Evolutionary conservation across 2,113 vertebrate species (phyloP).

Genomic region (Aphelocoma coerulescens): DNA sequence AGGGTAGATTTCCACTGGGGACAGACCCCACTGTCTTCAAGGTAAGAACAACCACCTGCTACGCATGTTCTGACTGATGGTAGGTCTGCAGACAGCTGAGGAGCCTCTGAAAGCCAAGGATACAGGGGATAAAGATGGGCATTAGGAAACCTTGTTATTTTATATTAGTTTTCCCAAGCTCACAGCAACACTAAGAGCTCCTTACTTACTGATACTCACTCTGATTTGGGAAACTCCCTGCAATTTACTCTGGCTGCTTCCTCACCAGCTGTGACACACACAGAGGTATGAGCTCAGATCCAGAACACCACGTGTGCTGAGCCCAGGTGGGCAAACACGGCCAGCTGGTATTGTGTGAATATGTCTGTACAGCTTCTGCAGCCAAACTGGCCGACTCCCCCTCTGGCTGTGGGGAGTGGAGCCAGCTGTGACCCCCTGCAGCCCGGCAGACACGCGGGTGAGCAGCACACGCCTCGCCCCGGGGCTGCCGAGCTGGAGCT

Average conservation of each 20-base stretch:
- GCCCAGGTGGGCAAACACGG: rapidly evolving
- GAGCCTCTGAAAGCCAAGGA: background rate
- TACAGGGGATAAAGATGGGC: background rate
- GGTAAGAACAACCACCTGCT: background rate
- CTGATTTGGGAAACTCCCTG: background rate
- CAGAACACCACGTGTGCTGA: background rate
- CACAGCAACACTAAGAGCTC: background rate
- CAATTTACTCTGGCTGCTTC: background rate
- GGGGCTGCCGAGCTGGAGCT: rapidly evolving
- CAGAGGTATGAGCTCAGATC: background rate
- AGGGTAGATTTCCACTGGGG: background rate
- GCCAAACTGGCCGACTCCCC: rapidly evolving
- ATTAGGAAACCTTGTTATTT: background rate
- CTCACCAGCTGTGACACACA: background rate
- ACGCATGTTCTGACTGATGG: background rate
- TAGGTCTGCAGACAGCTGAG: background rate
- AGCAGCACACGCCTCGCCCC: background rate
- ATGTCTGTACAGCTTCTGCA: background rate
- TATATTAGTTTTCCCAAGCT: background rate
- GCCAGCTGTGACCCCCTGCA: background rate
- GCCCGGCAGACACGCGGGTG: rapidly evolving
- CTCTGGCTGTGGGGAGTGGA: background rate
- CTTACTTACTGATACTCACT: background rate
- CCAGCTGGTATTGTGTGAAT: background rate
- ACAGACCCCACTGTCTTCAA: background rate